Base-by-base conservation (phyloP, 2,888 invertebrate species). In the Bellardia pandia region DNA sequence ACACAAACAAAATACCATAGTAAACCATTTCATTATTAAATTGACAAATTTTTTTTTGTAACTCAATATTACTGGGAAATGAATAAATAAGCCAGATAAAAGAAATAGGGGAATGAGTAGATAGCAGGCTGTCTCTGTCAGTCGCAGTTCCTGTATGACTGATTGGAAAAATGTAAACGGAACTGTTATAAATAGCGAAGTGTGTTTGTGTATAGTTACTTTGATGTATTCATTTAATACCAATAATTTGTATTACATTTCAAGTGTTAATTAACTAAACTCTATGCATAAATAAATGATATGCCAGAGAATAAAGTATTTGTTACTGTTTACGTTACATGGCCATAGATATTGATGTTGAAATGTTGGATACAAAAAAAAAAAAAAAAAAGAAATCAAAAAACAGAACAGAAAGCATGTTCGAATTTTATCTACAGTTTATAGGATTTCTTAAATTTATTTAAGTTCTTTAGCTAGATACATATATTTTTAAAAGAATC, bases 11-110 rank as follows among this genome's bases (percentile, higher is more conserved):
- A 14, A 8, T 8, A n/a, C 51, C 33, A 51, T 69, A 33, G 51
- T 69, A 51, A 48, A 51, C 7, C n/a, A n/a, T 48, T 51, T 53
- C n/a, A 69, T 48, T 69, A 33, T 69, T 69, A 48, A 75, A n/a
- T 33, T 62, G 48, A 62, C 60, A 75, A 75, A 75, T 75, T 48
- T 48, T 23, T n/a, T 75, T 75, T 45, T 75, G 45, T 16, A 30
- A 14, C n/a, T 14, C 23, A 2, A 3, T 56, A 1, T 56, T 56
- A 13, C 9, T 9, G 11, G 14, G 14, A 37, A 4, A 37, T 37
- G 37, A 37, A 37, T 37, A 37, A 37, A 37, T 37, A 37, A 45
- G 11, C 11, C 9, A 45, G 11, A 45, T 13, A 11, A 0, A 45
- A 13, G 13, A 13, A 45, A 6, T 37, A 37, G 6, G 37, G 5